Base-by-base conservation (phyloP, 2,113 vertebrate species). In the Phaethornis superciliosus region DNA sequence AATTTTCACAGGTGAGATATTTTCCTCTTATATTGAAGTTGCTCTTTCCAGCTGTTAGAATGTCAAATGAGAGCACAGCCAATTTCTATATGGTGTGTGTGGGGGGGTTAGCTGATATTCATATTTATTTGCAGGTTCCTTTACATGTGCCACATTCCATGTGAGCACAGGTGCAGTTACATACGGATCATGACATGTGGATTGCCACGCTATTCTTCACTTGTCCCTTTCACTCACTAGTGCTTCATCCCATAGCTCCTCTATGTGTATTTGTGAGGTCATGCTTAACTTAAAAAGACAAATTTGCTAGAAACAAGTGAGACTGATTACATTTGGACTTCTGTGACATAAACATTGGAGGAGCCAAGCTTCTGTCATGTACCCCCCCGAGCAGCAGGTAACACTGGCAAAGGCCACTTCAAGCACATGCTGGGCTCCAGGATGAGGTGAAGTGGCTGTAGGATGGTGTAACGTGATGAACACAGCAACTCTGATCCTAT, bases 281-380 rank as follows among this genome's bases (percentile, higher is more conserved):
- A 35, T 0, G 0, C 30, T 40, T 46, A 63, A 51, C 17, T 85
- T 2, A 0, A 55, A 68, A 90, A 85, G 23, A 67, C 51, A 15
- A 56, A 56, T 23, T 56, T 49, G 27, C 33, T 59, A 46, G 67
- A 40, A 85, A 65, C 22, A 33, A 76, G 15, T 16, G 62, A 67
- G 58, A 60, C 56, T n/a, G 40, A 40, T 16, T 7, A 3, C 2
- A 26, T 19, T 24, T 72, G 32, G 26, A 54, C 54, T 83, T 75
- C 60, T 47, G 64, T 0, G 0, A 26, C 1, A 0, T 32, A 46
- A 85, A 63, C 2, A 1, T 62, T 2, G 0, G 52, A 33, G 24
- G 30, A 75, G 37, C 60, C 47, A 75, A 55, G 55, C 3, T 4
- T 33, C 40, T 32, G 24, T 26, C 37, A 1, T 2, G 9, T 28